Conservation (phyloP, 2,113 vertebrate genomes). For the Apeltes quadracus region DNA sequence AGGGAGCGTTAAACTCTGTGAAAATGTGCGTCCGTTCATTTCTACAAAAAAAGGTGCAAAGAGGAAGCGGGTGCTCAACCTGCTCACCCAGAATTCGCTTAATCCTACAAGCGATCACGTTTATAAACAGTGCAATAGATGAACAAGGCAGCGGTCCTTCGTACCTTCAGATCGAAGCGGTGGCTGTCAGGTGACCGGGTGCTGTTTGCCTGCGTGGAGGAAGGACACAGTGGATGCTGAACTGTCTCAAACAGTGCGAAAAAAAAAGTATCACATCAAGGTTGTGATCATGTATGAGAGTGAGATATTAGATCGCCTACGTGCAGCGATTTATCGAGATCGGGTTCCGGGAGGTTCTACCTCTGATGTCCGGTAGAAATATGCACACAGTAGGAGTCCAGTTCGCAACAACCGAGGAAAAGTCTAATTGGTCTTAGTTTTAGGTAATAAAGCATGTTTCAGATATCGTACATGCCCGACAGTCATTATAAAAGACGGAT, state of each 20-base stretch:
- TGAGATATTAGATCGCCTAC: background rate
- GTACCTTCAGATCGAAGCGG: slow-evolving; percentile 19
- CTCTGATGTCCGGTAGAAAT: background rate
- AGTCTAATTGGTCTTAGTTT: too few relatives aligned
- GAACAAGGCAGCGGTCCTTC: background rate
- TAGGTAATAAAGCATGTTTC: too few relatives aligned
- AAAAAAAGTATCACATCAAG: too few relatives aligned
- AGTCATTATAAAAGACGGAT: too few relatives aligned
- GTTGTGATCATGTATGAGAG: too few relatives aligned
- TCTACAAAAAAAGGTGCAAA: background rate
- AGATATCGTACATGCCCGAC: too few relatives aligned
- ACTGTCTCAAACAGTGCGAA: background rate
- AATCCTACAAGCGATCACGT: slow-evolving; percentile 15
- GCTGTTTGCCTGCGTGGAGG: background rate
- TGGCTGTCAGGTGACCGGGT: background rate
- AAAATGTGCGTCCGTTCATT: background rate
- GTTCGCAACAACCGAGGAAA: background rate
- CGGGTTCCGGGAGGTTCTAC: background rate
- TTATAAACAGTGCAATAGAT: too few relatives aligned
- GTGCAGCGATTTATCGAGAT: background rate
- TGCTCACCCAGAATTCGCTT: slow-evolving; percentile 9
- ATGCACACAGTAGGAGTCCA: background rate
- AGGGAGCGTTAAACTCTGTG: background rate
- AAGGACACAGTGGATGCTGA: background rate
- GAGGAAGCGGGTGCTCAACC: background rate